These are phyloP conservation scores for Cossypha caffra DNA, from an alignment of 2,797 vertebrate species.

Conservation along the genomic window DNA sequence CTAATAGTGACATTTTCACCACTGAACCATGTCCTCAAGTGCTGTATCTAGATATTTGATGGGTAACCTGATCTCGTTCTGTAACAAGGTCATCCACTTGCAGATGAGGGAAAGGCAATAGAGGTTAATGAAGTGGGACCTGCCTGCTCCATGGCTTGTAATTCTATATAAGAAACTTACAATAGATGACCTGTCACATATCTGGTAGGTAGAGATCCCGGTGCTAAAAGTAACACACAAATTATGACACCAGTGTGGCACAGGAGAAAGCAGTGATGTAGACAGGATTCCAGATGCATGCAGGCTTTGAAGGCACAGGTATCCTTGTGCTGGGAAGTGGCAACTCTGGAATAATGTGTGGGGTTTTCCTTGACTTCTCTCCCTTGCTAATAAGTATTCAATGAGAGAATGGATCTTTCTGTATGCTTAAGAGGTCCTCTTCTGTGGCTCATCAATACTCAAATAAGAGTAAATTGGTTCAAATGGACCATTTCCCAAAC, in stretches of 20 bases:
- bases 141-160: neutral
- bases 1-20: neutral
- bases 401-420: neutral
- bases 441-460: neutral
- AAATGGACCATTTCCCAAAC: neutral
- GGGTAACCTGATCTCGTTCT: neutral
- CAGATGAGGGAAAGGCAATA: neutral
- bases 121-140: neutral
- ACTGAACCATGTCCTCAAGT: neutral
- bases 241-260: neutral
- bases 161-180: neutral
- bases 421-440: neutral
- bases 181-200: neutral
- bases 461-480: neutral
- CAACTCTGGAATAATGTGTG: neutral
- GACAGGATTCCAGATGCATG: neutral
- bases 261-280: neutral
- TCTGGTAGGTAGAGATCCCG: rapidly evolving
- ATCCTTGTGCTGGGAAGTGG: neutral
- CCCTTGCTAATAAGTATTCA: neutral
- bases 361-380: neutral
- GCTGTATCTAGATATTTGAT: neutral
- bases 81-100: neutral
- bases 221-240: neutral
- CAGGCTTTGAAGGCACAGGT: neutral